Conservation (phyloP, 2,888 invertebrate genomes). For the Scaptomyza parva region DNA sequence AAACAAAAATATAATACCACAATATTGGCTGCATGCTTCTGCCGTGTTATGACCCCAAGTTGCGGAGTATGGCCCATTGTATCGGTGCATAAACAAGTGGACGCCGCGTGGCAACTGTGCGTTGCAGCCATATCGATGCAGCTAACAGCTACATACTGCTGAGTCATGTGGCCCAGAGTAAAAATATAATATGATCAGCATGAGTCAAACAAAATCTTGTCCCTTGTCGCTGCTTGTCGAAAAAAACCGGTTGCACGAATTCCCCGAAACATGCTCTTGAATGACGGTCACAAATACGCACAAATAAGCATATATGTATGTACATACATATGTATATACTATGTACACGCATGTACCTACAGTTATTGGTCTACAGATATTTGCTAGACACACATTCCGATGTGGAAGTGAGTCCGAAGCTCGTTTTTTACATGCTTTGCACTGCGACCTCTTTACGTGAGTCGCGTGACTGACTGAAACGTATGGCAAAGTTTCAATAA, state of each 20-base stretch:
- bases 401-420: constrained; percentile 60
- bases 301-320: neutral
- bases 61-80: constrained; percentile 6
- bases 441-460: constrained; percentile 30
- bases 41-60: constrained; percentile 11
- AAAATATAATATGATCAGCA: constrained; percentile 34
- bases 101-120: constrained; percentile 40
- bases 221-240: constrained; percentile 36
- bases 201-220: constrained; percentile 53
- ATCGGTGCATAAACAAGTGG: constrained; percentile 41
- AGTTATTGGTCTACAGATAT: constrained; percentile 9
- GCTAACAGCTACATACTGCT: constrained; percentile 43
- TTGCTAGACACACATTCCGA: constrained; percentile 43
- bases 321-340: too few relatives aligned
- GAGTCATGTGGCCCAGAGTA: constrained; percentile 55
- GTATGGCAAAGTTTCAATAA: constrained; percentile 37
- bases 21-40: constrained; percentile 28
- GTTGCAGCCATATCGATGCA: constrained; percentile 12
- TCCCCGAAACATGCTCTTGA: constrained; percentile 43
- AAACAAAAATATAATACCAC: constrained; percentile 10
- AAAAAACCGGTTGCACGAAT: constrained; percentile 64
- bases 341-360: neutral
- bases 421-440: constrained; percentile 43
- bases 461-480: constrained; percentile 21
- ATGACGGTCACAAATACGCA: constrained; percentile 22